Conservation (phyloP, 1,140 invertebrate species). For the Frieseomelitta varia region DNA sequence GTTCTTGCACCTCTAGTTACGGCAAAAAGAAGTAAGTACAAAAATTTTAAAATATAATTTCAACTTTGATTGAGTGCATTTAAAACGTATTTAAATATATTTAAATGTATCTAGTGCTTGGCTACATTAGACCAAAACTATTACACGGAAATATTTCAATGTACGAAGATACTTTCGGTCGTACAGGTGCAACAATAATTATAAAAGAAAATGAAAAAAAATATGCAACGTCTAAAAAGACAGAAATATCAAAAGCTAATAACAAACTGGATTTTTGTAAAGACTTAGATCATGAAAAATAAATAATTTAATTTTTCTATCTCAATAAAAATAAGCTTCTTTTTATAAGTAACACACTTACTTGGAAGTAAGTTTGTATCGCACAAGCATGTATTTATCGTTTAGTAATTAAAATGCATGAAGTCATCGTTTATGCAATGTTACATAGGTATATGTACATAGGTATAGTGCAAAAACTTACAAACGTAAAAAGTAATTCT, state of each 20-base stretch:
- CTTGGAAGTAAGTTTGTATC: not conserved
- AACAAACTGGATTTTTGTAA: not conserved
- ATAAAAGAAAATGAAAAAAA: conserved; percentile 58
- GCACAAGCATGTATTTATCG: not conserved
- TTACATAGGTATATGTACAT: not conserved
- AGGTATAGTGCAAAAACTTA: not conserved
- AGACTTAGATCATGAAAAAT: not conserved
- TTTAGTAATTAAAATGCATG: not conserved
- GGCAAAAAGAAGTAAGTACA: conserved; percentile 64
- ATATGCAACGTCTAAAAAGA: not conserved
- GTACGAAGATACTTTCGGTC: conserved; percentile 72
- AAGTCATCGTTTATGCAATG: not conserved
- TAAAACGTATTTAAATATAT: not conserved
- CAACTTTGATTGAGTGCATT: not conserved
- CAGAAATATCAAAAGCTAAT: not conserved
- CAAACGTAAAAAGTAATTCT: not conserved
- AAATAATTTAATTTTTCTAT: not conserved
- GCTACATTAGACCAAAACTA: conserved; percentile 63
- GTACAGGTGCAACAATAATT: conserved; percentile 69
- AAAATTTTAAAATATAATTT: not conserved
- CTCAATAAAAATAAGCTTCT: not conserved
- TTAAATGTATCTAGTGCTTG: conserved; percentile 62
- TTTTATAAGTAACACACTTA: not conserved
- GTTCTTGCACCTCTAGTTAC: conserved; percentile 65
- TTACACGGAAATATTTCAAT: conserved; percentile 64